Base-by-base conservation (phyloP, 2,797 vertebrate genomes). In the Hoplostethus mediterraneus region DNA sequence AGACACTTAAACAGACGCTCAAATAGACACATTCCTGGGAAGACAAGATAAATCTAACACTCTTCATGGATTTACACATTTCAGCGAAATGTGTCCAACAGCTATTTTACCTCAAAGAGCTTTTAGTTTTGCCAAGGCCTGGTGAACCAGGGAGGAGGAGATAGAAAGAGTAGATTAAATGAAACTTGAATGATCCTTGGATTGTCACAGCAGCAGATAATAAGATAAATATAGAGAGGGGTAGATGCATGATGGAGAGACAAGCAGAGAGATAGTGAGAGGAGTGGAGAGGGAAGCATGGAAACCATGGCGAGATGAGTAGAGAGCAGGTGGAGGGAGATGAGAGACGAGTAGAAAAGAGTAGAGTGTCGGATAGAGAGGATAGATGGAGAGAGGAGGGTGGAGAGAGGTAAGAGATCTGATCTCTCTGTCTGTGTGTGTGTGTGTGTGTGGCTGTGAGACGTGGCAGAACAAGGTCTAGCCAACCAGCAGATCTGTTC, bases 401-500 rank as follows among this genome's bases (percentile, higher is more conserved):
- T 74, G 71, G 79, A 52, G 21, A 71, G 80, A 71, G 73, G 49
- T 72, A 80, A 83, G 73, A 86, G 48, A 45, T 45, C 71, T 65
- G 42, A 74, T 66, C 55, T 71, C 25, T 67, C 42, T 58, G 58
- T 45, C 59, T 70, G 49, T 68, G 60, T 44, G 56, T 60, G 57
- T 44, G 56, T 60, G 57, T 17, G n/a, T 87, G 86, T 59, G 84
- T 56, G 31, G 59, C 74, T 80, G 63, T 84, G 93, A 97, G 95
- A 99, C 95, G 96, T 99, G 97, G 97, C 97, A 92, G 93, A 92
- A 87, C 53, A 73, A 92, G 91, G 87, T 94, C 79, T 64, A 88
- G 94, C 95, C 96, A 96, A 94, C 91, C 92, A 92, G 93, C 90
- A 96, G 95, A 96, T 96, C 91, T 95, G 91, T 96, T 96, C 96